A percentile compares a stretch with the other conserved stretches of the same genome.
phyloP scores from a whole-genome alignment of 1,140 invertebrate genomes.

The Cepaea nemoralis region DNA sequence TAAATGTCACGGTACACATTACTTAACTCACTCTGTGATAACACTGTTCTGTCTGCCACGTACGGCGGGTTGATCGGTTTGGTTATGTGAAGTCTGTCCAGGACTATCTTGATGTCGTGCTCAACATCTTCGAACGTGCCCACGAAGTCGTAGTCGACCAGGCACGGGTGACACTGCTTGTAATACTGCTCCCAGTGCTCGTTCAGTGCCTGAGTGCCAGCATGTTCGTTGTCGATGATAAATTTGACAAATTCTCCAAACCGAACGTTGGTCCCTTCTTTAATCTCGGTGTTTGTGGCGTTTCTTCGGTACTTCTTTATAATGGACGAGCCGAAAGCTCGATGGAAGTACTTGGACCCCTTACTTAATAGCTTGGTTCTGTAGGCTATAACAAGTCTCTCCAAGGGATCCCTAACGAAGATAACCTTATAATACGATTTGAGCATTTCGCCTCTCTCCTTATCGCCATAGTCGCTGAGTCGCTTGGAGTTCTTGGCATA shows the following conservation, averaged over 20 bases:
- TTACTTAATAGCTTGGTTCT: conserved; percentile 87
- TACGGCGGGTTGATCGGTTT: conserved; percentile 52
- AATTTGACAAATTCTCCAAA: conserved; percentile 90
- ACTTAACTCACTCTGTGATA: conserved; percentile 53
- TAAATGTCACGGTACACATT: conserved; percentile 52
- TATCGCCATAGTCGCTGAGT: conserved; percentile 75
- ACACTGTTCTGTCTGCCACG: conserved; percentile 50
- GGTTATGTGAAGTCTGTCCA: conserved; percentile 51
- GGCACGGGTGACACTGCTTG: conserved; percentile 87
- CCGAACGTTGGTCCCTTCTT: conserved; percentile 84
- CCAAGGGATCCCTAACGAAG: conserved; percentile 91
- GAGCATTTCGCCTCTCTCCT: conserved; percentile 77
- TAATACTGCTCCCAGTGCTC: conserved; percentile 91
- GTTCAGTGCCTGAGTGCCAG: conserved; percentile 76
- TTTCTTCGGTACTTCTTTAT: conserved; percentile 77
- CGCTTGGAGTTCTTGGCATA: conserved; percentile 55
- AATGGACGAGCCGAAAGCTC: conserved; percentile 84
- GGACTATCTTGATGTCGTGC: conserved; percentile 75
- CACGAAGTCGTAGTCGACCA: conserved; percentile 89
- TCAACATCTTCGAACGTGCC: conserved; percentile 89
- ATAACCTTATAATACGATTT: conserved; percentile 85
- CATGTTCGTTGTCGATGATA: conserved; percentile 77
- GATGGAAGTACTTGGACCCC: conserved; percentile 81
- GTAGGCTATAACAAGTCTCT: conserved; percentile 89
- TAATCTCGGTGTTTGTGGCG: conserved; percentile 80